Evolutionary conservation across 2,888 invertebrate genomes (phyloP).

Genomic region (Caenorhabditis sinica): DNA sequence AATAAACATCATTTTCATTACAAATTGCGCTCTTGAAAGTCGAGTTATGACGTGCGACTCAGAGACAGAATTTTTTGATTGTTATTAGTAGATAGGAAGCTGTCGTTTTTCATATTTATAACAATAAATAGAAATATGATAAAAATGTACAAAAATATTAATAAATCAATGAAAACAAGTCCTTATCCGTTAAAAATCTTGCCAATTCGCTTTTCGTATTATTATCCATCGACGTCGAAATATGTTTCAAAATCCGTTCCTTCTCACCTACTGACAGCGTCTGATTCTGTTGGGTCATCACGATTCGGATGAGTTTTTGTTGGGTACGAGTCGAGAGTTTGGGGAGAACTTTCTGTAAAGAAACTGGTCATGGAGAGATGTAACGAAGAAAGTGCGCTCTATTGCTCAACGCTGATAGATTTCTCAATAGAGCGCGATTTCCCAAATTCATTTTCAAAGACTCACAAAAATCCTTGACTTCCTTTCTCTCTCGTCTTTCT

Average conservation of each 20-base stretch:
- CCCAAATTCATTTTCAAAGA: not conserved
- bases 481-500: conserved; percentile 57
- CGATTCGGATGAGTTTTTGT: conserved; percentile 65
- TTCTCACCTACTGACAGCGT: conserved; percentile 61
- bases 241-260: conserved; percentile 62
- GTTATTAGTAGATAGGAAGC: too few species aligned
- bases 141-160: conserved; percentile 30
- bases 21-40: too few species aligned
- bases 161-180: conserved; percentile 62
- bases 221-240: conserved; percentile 58
- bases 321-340: conserved; percentile 63
- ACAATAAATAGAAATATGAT: conserved; percentile 2
- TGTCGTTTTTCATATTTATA: too few species aligned
- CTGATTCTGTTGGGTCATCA: conserved; percentile 67
- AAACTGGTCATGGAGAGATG: not conserved
- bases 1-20: too few species aligned
- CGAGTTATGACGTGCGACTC: too few species aligned
- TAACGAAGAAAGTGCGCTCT: conserved; percentile 6
- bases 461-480: conserved; percentile 63
- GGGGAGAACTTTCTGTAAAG: conserved; percentile 64
- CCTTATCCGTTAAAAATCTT: conserved; percentile 52
- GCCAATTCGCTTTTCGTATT: conserved; percentile 52
- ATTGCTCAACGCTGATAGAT: not conserved
- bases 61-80: too few species aligned
- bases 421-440: not conserved